Evolutionary conservation across 2,113 vertebrate species (phyloP), one percentile per base, ranked within the genome.

Genomic region (Hippocampus mohnikei): DNA sequence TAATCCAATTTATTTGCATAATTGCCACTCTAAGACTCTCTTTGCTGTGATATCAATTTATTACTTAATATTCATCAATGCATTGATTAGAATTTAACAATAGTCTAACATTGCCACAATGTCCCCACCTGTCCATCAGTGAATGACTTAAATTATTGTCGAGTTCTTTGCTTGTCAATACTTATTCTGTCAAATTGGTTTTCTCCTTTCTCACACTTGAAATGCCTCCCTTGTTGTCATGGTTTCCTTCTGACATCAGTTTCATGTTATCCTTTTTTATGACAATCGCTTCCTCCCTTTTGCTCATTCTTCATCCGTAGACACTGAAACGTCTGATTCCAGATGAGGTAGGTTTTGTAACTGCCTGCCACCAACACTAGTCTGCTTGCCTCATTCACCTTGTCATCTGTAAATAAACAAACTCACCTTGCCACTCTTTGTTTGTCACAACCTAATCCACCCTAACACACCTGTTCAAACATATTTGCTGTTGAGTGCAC

Each of bases 261-360:
- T 48, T 23, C 15, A 13, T 74, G 61, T 23, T 69, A 7, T 12
- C 7, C 41, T 62, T 23, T 60, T 70, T 62, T 21, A 11, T 80
- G 21, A 5, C 20, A 10, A 58, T 71, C 73, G 61, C 74, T 64
- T 67, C 63, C 64, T 65, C 66, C 63, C 62, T 44, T 73, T 68
- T 75, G 63, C 75, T 71, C 48, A 1, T 70, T 85, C 73, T 65
- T 72, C 46, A 71, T 78, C 73, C 87, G 66, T 91, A 96, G 95
- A 96, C 88, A 79, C 91, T 96, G 90, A 96, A 96, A 92, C 90
- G 95, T 82, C 94, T 96, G 90, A 90, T 96, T 93, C 95, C 94
- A 72, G 95, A 96, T 75, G 95, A 96, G 94, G 95, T 96, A 95
- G 92, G 95, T 88, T 81, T 81, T 67, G 18, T 77, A 42, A 75